Evolutionary conservation across 2,113 vertebrate genomes (phyloP), one percentile per base, ranked within the genome.

Genomic region (Garra rufa): DNA sequence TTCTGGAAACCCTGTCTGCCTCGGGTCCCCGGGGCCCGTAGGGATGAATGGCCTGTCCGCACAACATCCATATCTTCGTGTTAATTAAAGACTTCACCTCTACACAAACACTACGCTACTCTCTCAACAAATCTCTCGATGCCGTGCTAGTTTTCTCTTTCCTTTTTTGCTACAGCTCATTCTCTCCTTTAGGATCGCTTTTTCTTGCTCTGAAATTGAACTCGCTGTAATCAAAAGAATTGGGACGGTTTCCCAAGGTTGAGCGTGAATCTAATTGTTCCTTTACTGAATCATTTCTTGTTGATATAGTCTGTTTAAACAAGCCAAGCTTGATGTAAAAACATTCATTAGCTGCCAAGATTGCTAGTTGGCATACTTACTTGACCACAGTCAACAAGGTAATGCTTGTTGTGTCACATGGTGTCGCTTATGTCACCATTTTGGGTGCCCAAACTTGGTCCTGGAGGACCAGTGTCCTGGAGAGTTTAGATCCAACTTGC

Each of bases 1-100:
- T 50, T 46, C 85, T 88, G 89, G 78, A 77, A 82, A 83, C 65
- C 65, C 80, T 78, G 88, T 86, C 87, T 90, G 57, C 79, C 75
- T 89, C 8, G 21, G 74, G 90, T 85, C 91, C 88, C 89, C 44
- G 76, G 90, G 85, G 90, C 85, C 88, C 87, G 79, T 13, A 6
- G 44, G 81, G 89, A 94, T 92, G 89, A 93, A 94, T 94, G 89
- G 89, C 90, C 91, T 91, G 90, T 92, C 91, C 89, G 82, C 69
- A 76, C 83, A 81, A 90, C 92, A 90, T 93, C 91, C 91, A 93
- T 92, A 93, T 92, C 87, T 44, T 88, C 81, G 83, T 85, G 86
- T 90, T 93, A 91, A 94, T 94, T 93, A 93, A 91, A 90, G 91
- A 15, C 87, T 87, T 87, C 82, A 55, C 46, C 28, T 63, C 52